A percentile compares a stretch with the other conserved stretches of the same genome.
Evolutionary conservation across 2,113 vertebrate genomes (phyloP).

Genomic region (Tragelaphus imberbis): DNA sequence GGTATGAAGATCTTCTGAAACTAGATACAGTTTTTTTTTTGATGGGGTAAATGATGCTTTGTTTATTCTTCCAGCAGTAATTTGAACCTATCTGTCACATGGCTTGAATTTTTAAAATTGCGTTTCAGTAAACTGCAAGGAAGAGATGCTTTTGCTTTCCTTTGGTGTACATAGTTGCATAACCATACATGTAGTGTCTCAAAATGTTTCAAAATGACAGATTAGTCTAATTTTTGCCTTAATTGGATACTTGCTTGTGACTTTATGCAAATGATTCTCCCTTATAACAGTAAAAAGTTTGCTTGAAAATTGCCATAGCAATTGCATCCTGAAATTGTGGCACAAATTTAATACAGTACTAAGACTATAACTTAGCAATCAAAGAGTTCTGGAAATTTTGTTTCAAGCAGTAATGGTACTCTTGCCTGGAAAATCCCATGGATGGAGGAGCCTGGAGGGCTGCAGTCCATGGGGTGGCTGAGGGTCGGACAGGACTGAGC

Average conservation of each 20-base stretch:
- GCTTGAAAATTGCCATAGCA: not conserved
- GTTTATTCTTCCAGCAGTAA: not conserved
- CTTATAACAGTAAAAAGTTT: not conserved
- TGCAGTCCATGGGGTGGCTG: too few relatives aligned
- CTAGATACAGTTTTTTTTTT: not conserved
- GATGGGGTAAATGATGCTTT: not conserved
- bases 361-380: not conserved
- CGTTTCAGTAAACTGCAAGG: not conserved
- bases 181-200: not conserved
- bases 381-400: slow-evolving; percentile 17
- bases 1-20: not conserved
- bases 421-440: too few relatives aligned
- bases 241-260: not conserved
- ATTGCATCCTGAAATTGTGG: not conserved
- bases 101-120: not conserved
- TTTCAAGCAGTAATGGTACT: not conserved
- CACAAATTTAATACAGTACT: not conserved
- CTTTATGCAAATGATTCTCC: slow-evolving; percentile 4
- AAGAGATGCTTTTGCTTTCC: not conserved
- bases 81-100: not conserved
- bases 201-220: not conserved
- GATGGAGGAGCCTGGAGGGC: too few relatives aligned
- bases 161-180: not conserved
- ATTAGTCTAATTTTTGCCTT: slow-evolving; percentile 2
- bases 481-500: too few relatives aligned